Percentiles rank a stretch among this genome's conserved stretches.
These are phyloP conservation scores for Momotus momota DNA, from an alignment of 2,797 vertebrate species.

Conservation along the genomic window DNA sequence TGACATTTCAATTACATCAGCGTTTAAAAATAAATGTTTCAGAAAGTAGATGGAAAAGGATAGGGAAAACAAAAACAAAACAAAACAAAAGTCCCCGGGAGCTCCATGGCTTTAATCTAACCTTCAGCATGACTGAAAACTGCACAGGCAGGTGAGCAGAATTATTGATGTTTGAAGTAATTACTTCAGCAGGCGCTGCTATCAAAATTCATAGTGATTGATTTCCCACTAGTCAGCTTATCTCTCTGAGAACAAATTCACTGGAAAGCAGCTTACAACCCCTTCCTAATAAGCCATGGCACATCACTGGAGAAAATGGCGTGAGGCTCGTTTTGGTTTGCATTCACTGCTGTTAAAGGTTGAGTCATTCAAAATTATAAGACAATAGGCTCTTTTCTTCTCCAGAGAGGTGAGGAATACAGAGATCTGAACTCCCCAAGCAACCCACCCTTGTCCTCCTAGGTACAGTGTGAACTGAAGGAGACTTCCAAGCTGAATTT, in stretches of 20 bases:
- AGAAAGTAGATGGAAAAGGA: neutral
- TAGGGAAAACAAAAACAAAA: slow-evolving; percentile 37
- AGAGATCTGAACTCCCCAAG: neutral
- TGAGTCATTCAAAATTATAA: slow-evolving; percentile 38
- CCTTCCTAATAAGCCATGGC: slow-evolving; percentile 72
- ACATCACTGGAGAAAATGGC: slow-evolving; percentile 62
- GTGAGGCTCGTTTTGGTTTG: slow-evolving; percentile 62
- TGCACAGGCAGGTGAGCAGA: slow-evolving; percentile 62
- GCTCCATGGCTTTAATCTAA: slow-evolving; percentile 32
- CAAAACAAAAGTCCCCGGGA: slow-evolving; percentile 15
- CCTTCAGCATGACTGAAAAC: slow-evolving; percentile 62
- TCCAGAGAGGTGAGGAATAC: neutral
- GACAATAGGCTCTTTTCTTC: neutral
- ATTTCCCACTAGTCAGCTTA: slow-evolving; percentile 74
- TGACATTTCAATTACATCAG: slow-evolving; percentile 41
- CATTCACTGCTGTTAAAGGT: slow-evolving; percentile 49
- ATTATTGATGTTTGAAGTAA: slow-evolving; percentile 73
- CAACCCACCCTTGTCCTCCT: neutral
- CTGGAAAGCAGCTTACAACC: slow-evolving; percentile 73
- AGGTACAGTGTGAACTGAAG: neutral
- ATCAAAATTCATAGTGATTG: slow-evolving; percentile 77
- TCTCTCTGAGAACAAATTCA: slow-evolving; percentile 67
- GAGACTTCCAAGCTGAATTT: slow-evolving; percentile 13
- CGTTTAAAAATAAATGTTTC: neutral
- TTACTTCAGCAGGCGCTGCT: slow-evolving; percentile 68